Evolutionary conservation across 1,140 invertebrate genomes (phyloP), one percentile per base, ranked within the genome.

Genomic region (Psilanteris sp.): DNA sequence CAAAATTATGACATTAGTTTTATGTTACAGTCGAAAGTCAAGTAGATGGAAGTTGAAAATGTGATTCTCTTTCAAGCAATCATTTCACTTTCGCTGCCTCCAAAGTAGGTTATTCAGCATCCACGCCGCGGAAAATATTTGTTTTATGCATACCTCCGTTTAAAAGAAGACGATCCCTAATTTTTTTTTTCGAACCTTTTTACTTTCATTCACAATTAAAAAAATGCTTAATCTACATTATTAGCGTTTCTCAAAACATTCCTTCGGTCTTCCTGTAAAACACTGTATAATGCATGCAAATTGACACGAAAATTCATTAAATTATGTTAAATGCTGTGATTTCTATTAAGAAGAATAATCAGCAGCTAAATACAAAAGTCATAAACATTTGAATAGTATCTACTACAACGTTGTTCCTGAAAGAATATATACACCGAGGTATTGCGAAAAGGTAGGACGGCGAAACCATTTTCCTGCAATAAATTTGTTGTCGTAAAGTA

Each of bases 401-500:
- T 16, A 10, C 14, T 18, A 0, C 4, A 55, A 32, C n/a, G 36
- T 48, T 55, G 37, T 71, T 62, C 14, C 31, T 11, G 8, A 29
- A 61, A 36, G 22, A 61, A n/a, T 20, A 20, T 20, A 62, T 7
- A 16, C 29, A 26, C 37, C 55, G 18, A 27, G 15, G 26, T 22
- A 34, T 32, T 61, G 59, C 34, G 22, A 44, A 72, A 77, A 73
- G 32, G 46, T 62, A 61, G 74, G 37, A 54, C 15, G 16, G 57
- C 61, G 72, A 57, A 67, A 61, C 29, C 48, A 79, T 82, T 78
- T 77, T 72, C 57, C 32, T 67, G 31, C 36, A 55, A 75, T 80
- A 79, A 79, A 81, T 83, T 68, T 67, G 68, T 74, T 32, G 57
- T 57, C 74, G 43, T 77, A 78, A 80, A 79, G 70, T 77, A 55